These are phyloP conservation scores for Meloidogyne chitwoodi DNA, from an alignment of 1,140 invertebrate genomes.

Conservation along the genomic window DNA sequence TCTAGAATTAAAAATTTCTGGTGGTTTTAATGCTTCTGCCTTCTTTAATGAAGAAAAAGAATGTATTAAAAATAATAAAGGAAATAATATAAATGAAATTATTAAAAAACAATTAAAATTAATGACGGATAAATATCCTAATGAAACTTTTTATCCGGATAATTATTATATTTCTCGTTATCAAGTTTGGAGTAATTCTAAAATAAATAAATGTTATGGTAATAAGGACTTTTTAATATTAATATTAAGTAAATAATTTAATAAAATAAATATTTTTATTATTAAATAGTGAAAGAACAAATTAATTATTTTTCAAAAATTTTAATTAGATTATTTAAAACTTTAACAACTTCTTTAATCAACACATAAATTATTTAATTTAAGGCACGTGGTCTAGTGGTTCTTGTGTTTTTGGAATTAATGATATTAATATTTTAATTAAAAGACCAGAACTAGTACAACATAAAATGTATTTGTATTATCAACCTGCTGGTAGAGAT, in stretches of 20 bases:
- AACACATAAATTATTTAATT: too few relatives aligned
- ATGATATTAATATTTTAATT: conserved; percentile 40
- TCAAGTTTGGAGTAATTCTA: conserved; percentile 30
- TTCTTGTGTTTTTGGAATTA: conserved; percentile 52
- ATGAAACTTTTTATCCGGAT: conserved; percentile 22
- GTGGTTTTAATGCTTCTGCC: conserved; percentile 38
- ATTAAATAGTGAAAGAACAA: too few relatives aligned
- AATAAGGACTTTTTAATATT: too few relatives aligned
- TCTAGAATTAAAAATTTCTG: conserved; percentile 39
- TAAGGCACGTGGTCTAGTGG: background rate
- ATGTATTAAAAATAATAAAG: background rate
- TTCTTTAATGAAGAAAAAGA: conserved; percentile 15
- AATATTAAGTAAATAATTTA: too few relatives aligned
- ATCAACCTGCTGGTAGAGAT: conserved; percentile 45
- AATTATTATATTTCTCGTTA: conserved; percentile 37
- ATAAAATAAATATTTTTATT: too few relatives aligned
- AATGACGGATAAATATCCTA: background rate
- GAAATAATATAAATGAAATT: background rate
- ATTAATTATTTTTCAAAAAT: too few relatives aligned
- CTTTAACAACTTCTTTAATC: too few relatives aligned
- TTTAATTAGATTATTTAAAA: too few relatives aligned
- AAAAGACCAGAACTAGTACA: conserved; percentile 47
- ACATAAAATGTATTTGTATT: conserved; percentile 50
- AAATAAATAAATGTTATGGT: background rate
- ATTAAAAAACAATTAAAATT: background rate